Conservation (phyloP, 2,797 vertebrate species). For the Enteromius trimaculatus region DNA sequence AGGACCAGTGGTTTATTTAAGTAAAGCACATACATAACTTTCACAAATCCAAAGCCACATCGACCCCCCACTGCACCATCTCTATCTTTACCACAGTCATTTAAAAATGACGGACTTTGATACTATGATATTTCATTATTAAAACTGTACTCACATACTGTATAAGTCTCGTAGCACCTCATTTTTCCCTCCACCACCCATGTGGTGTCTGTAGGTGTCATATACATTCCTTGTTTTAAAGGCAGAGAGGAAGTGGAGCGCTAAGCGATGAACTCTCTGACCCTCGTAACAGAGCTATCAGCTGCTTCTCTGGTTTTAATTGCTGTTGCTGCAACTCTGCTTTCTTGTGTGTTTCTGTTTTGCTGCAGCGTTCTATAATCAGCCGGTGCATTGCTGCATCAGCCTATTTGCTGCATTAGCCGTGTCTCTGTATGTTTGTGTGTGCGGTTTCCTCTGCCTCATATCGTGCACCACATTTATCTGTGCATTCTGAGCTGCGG, state of each 20-base stretch:
- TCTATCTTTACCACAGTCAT: slow-evolving; percentile 40
- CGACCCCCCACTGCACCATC: slow-evolving; percentile 34
- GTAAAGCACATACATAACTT: slow-evolving; percentile 51
- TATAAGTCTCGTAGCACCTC: background rate
- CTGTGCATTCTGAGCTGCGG: background rate
- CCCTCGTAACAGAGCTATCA: slow-evolving; percentile 40
- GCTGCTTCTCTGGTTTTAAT: slow-evolving; percentile 28
- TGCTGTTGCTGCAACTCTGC: slow-evolving; percentile 6
- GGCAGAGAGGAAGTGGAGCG: slow-evolving; percentile 23
- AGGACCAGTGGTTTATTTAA: slow-evolving; percentile 57
- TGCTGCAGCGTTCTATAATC: slow-evolving; percentile 41
- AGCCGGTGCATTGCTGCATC: slow-evolving; percentile 49
- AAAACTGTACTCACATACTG: background rate
- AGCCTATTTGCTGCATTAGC: slow-evolving; percentile 22
- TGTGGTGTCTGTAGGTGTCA: slow-evolving; percentile 33
- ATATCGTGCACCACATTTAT: slow-evolving; percentile 1
- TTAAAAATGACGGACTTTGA: background rate
- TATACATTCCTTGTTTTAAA: slow-evolving; percentile 43
- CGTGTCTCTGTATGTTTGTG: background rate
- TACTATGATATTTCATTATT: slow-evolving; percentile 13
- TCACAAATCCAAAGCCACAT: slow-evolving; percentile 51
- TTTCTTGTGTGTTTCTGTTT: background rate
- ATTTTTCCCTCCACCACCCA: slow-evolving; percentile 31
- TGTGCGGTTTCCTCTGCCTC: background rate
- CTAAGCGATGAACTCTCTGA: slow-evolving; percentile 41